Conservation (phyloP, 2,888 invertebrate genomes). For the Cephalotes varians region DNA sequence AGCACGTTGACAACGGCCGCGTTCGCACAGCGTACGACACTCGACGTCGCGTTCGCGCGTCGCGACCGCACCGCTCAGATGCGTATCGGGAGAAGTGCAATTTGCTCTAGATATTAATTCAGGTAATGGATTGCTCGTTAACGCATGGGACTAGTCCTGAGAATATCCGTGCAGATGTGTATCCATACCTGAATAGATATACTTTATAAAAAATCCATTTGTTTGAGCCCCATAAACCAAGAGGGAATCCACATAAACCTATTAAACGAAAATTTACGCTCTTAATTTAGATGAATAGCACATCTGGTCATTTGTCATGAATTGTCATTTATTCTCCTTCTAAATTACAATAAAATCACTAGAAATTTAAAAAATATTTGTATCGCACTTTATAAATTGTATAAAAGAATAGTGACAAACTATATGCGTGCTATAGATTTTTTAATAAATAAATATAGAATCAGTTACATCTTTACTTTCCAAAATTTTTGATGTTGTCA, state of each 20-base stretch:
- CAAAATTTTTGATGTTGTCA: too few relatives aligned
- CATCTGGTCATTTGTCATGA: neutral
- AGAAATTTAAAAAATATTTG: neutral
- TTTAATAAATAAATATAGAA: conserved; percentile 10
- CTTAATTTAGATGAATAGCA: conserved; percentile 10
- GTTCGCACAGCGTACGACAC: conserved; percentile 41
- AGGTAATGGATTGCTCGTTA: conserved; percentile 80
- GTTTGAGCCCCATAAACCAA: neutral
- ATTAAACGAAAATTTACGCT: too few relatives aligned
- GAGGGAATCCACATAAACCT: neutral
- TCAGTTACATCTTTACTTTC: neutral
- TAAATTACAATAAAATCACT: neutral
- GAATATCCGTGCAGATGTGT: neutral
- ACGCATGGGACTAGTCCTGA: conserved; percentile 56
- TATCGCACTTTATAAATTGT: neutral
- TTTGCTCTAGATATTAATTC: conserved; percentile 81
- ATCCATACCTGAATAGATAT: conserved; percentile 16
- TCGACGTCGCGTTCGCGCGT: conserved; percentile 21
- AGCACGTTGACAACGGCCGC: conserved; percentile 76
- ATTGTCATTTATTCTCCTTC: neutral
- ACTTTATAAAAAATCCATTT: conserved; percentile 40
- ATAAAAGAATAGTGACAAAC: neutral
- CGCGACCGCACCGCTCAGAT: conserved; percentile 56
- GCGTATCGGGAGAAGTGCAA: conserved; percentile 77
- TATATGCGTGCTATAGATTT: neutral